phyloP scores from a whole-genome alignment of 2,113 vertebrate genomes.

The Nesogale talazaci region DNA sequence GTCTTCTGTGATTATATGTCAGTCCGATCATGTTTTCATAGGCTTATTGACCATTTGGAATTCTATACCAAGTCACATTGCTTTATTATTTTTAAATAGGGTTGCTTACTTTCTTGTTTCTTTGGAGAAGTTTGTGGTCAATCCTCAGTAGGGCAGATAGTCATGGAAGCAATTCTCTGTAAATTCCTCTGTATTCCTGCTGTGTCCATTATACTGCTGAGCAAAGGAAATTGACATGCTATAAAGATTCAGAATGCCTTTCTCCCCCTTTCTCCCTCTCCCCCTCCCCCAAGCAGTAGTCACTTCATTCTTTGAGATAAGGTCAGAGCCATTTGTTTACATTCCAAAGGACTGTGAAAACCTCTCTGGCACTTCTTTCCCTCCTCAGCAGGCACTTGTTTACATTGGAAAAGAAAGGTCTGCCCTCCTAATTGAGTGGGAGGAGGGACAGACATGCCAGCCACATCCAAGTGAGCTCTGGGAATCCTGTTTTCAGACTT shows the following conservation, averaged over 20 bases:
- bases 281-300: neutral
- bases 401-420: slow-evolving; percentile 23
- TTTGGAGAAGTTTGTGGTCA: neutral
- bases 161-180: neutral
- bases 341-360: slow-evolving; percentile 54
- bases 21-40: neutral
- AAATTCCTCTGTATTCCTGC: neutral
- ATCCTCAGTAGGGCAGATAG: neutral
- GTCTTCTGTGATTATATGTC: neutral
- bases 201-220: neutral
- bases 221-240: neutral
- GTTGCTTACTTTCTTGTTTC: neutral
- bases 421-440: neutral
- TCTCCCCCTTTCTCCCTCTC: neutral
- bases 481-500: neutral
- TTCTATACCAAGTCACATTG: neutral
- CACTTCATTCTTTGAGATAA: neutral
- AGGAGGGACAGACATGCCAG: neutral
- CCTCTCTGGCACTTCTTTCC: neutral
- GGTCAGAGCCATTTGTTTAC: slow-evolving; percentile 28
- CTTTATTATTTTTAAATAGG: neutral
- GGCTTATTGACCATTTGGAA: neutral
- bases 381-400: neutral
- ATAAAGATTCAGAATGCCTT: neutral
- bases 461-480: neutral